These are phyloP conservation scores for Agrotis puta DNA, from an alignment of 2,888 invertebrate species.

Conservation along the genomic window DNA sequence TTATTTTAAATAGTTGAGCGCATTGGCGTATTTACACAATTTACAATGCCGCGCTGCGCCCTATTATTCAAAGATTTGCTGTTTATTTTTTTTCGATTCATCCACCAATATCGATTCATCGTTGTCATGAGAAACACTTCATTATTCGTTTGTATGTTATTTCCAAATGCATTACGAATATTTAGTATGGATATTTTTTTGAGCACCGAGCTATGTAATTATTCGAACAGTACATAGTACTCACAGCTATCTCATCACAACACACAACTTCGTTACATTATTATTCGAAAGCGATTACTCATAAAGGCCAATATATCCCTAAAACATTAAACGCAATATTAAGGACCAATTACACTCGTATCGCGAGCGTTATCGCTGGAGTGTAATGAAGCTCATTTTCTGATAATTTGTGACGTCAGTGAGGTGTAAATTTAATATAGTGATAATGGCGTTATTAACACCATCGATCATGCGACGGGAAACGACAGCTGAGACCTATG, in stretches of 20 bases:
- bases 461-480: constrained; percentile 64
- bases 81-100: no score
- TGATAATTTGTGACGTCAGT: constrained; percentile 66
- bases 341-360: constrained; percentile 59
- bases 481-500: constrained; percentile 57
- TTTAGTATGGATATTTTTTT: background rate
- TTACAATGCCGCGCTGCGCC: no score
- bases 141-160: no score
- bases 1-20: no score
- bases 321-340: constrained; percentile 61
- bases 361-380: constrained; percentile 56
- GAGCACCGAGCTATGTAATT: background rate
- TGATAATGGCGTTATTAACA: constrained; percentile 59
- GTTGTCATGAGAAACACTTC: no score
- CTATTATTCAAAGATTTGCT: no score
- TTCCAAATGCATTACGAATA: background rate
- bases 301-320: constrained; percentile 42
- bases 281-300: constrained; percentile 44
- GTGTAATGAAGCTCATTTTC: constrained; percentile 65
- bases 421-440: constrained; percentile 63
- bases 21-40: no score
- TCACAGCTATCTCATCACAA: constrained; percentile 10
- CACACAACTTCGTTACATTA: constrained; percentile 37
- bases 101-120: no score
- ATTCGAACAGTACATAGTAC: constrained; percentile 13